phyloP scores from a whole-genome alignment of 2,113 vertebrate genomes.

The Aythya baeri region DNA sequence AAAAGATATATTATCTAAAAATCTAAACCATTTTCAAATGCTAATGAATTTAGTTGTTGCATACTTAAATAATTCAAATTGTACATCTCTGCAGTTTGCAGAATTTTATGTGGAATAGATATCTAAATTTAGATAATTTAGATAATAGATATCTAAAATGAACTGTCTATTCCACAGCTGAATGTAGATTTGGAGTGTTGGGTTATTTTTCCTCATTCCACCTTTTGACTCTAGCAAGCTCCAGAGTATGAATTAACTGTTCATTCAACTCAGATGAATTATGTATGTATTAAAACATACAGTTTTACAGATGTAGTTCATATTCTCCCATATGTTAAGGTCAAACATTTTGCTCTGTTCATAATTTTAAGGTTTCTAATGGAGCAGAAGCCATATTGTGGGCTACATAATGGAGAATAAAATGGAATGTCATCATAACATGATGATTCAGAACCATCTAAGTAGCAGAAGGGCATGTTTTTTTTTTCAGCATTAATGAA shows the following conservation, averaged over 20 bases:
- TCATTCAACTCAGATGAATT: background rate
- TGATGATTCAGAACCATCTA: background rate
- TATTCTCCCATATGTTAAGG: background rate
- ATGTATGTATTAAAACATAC: background rate
- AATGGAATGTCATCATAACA: background rate
- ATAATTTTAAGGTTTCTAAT: background rate
- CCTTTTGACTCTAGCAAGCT: background rate
- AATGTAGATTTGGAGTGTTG: background rate
- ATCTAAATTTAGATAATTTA: background rate
- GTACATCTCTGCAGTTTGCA: background rate
- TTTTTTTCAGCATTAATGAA: background rate
- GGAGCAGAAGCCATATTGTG: background rate
- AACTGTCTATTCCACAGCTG: background rate
- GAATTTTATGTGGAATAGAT: background rate
- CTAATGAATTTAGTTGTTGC: background rate
- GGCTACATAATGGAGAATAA: background rate
- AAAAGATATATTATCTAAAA: background rate
- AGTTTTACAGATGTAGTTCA: background rate
- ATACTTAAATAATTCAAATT: background rate
- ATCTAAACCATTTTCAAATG: background rate
- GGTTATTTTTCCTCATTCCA: background rate
- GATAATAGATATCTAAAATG: background rate
- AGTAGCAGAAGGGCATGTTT: background rate
- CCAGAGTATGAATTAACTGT: background rate
- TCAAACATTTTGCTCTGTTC: background rate